Base-by-base conservation (phyloP, 2,797 vertebrate species). In the Microctenopoma steveboyesi region DNA sequence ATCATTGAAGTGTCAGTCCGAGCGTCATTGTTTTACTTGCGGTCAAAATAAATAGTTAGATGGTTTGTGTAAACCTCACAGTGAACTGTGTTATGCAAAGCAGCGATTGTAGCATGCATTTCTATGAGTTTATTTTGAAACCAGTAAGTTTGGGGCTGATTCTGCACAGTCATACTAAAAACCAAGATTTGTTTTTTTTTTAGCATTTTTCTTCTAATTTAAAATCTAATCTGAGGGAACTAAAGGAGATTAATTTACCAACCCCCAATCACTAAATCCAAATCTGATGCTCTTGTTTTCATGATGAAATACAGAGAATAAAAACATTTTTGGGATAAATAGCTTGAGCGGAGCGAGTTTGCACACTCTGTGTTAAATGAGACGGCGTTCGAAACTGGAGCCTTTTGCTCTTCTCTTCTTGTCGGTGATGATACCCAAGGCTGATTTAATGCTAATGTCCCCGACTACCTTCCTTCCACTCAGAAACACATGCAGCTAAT, bases 401-500 rank as follows among this genome's bases (percentile, higher is more conserved):
- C 57, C 37, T 54, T 64, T 52, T 60, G 40, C 25, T 74, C 69
- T 52, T 27, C 15, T 25, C 18, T 63, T 64, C 81, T 39, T 77
- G 69, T 74, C 77, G 78, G 76, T 16, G 56, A 76, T 70, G 78
- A 82, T 35, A 76, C 55, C 65, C 3, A 16, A 48, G 60, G 71
- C 84, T 67, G 61, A 82, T 88, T 87, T 51, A 78, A 79, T 91
- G 82, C 70, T 80, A 86, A 89, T 88, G 82, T 78, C 81, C 78
- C 48, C 3, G 18, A 82, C 82, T 86, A 64, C 87, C 88, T 85
- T 79, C 76, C 86, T 74, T 77, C 82, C 67, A 79, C 88, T 89
- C 86, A 89, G 85, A 92, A 87, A 90, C 86, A 84, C 85, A 89
- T 83, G 80, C 82, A 85, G 82, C 86, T 93, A 92, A 92, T 90